Evolutionary conservation across 2,113 vertebrate species (phyloP).

Genomic region (Ophthalmolycus amberensis): DNA sequence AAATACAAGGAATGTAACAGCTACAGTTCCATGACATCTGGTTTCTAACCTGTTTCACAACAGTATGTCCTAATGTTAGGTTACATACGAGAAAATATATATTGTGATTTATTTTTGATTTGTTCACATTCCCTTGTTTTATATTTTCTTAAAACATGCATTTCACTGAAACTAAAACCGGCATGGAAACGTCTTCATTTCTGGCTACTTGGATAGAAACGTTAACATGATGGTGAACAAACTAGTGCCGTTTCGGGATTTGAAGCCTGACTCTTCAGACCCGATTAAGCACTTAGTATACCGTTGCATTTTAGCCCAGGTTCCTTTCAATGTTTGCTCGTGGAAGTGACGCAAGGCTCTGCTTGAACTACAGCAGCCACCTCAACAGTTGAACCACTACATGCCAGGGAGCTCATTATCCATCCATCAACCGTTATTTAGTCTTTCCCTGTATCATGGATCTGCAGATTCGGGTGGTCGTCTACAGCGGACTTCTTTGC

Average conservation of each 20-base stretch:
- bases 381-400: constrained; percentile 10
- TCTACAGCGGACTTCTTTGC: constrained; percentile 13
- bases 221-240: not conserved
- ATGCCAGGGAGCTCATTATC: not conserved
- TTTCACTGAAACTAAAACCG: not conserved
- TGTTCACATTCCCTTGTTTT: not conserved
- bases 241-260: constrained; percentile 3
- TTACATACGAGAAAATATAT: not conserved
- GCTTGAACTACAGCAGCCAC: constrained; percentile 11
- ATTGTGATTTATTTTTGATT: too few relatives aligned
- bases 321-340: not conserved
- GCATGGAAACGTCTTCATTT: not conserved
- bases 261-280: constrained; percentile 4
- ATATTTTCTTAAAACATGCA: too few relatives aligned
- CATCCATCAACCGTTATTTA: not conserved
- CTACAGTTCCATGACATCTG: not conserved
- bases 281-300: constrained; percentile 26
- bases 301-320: not conserved
- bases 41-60: not conserved
- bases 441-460: constrained; percentile 9
- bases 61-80: not conserved
- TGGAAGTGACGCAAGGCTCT: not conserved
- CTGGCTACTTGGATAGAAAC: not conserved
- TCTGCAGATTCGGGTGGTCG: constrained; percentile 23
- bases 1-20: not conserved